Conservation (phyloP, 2,113 vertebrate species). For the Egretta garzetta region DNA sequence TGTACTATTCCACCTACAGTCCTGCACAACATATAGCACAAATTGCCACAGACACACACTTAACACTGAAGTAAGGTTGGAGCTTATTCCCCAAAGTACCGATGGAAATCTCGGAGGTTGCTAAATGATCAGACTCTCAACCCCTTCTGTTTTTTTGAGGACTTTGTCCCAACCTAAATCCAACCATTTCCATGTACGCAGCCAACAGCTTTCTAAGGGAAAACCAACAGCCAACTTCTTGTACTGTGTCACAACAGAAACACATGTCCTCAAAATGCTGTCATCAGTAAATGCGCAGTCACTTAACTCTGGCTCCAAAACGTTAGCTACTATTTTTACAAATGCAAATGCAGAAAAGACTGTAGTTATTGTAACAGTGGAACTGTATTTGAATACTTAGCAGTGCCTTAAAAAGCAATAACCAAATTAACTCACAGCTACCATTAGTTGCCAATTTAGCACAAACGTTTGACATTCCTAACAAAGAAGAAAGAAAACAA, state of each 20-base stretch:
- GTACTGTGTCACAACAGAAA: background rate
- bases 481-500: slow-evolving; percentile 18
- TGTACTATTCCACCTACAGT: background rate
- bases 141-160: background rate
- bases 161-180: background rate
- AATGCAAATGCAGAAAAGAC: background rate
- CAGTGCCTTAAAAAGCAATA: background rate
- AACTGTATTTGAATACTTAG: background rate
- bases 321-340: background rate
- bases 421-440: background rate
- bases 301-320: background rate
- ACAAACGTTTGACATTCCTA: background rate
- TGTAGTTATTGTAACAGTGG: background rate
- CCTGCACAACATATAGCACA: background rate
- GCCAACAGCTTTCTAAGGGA: background rate
- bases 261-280: background rate
- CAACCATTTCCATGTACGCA: background rate
- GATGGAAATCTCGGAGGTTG: background rate
- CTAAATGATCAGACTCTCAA: background rate
- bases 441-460: background rate
- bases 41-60: background rate
- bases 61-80: background rate
- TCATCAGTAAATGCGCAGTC: background rate
- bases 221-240: background rate
- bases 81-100: background rate